Base-by-base conservation (phyloP, 2,888 invertebrate genomes). In the Rutpela maculata region DNA sequence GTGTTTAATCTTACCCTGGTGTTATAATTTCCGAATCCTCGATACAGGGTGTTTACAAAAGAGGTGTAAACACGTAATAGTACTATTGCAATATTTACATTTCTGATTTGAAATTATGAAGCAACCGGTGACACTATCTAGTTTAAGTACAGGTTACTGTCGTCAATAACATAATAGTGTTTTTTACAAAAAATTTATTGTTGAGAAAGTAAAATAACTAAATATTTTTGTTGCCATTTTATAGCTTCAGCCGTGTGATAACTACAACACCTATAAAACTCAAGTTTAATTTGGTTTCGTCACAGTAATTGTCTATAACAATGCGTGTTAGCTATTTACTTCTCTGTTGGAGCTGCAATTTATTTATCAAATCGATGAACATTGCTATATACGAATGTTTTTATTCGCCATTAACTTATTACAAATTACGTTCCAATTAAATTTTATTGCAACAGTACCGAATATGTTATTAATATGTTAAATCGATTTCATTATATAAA, bases 181-280 rank as follows among this genome's bases (percentile, higher is more conserved):
- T 62, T 63, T 63, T 63, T 35, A 6, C 38, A 11, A n/a, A 31
- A 26, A 63, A 7, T 50, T 68, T 68, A 68, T 57, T n/a, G 35
- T 9, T 10, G 56, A 31, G 56, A 68, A 68, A 56, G 31, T 17
- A 17, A 56, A 68, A 26, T 38, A n/a, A 17, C 18, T 65, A 65
- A 18, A 12, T 68, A 31, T 55, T 22, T 26, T 56, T 57, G 66
- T 67, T 55, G 57, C 17, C 35, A 56, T 57, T 68, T 68, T 68
- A 68, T 68, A 35, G 68, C 67, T 26, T 0, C 43, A 19, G 5
- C 0, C 67, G 22, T 50, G 50, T 22, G 22, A 67, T 67, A 67
- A 67, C 3, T 68, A 35, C 19, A 38, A 18, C 31, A 26, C n/a
- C 68, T 68, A 56, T 68, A 68, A 68, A 55, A 57, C 56, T 56